A percentile compares a stretch with the other conserved stretches of the same genome.
Evolutionary conservation across 35 echinoderm and acorn worm species (phyloP).

Genomic region (Apostichopus japonicus): DNA sequence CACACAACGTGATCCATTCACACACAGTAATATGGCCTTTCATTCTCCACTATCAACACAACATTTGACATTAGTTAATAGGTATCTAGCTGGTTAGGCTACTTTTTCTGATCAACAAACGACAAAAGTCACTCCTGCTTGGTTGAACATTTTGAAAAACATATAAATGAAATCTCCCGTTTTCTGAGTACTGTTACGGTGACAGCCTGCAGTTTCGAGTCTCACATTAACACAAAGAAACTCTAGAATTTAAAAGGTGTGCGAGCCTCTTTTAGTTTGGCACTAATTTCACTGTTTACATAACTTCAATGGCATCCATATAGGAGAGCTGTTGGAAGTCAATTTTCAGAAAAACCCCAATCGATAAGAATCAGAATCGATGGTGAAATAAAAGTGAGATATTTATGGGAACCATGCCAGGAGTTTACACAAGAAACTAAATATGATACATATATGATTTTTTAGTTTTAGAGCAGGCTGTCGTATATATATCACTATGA

Average conservation of each 20-base stretch:
- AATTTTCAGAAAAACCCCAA: too few species aligned
- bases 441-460: background rate
- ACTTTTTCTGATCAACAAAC: constrained; percentile 42
- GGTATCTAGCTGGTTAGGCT: constrained; percentile 35
- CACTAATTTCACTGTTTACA: background rate
- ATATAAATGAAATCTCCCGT: background rate
- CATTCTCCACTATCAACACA: too few species aligned
- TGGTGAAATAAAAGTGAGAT: background rate
- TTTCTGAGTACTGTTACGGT: too few species aligned
- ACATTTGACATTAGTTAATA: constrained; percentile 13
- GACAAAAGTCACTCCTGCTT: constrained; percentile 27
- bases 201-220: too few species aligned
- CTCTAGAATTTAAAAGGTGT: too few species aligned
- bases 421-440: background rate
- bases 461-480: background rate
- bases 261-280: too few species aligned
- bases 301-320: too few species aligned
- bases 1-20: too few species aligned
- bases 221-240: background rate
- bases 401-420: background rate
- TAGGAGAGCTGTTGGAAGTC: too few species aligned
- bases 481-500: background rate
- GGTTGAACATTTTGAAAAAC: background rate
- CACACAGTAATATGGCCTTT: too few species aligned
- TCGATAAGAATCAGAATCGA: background rate